Conservation (phyloP, 2,888 invertebrate genomes). For the Volucella zonaria region DNA sequence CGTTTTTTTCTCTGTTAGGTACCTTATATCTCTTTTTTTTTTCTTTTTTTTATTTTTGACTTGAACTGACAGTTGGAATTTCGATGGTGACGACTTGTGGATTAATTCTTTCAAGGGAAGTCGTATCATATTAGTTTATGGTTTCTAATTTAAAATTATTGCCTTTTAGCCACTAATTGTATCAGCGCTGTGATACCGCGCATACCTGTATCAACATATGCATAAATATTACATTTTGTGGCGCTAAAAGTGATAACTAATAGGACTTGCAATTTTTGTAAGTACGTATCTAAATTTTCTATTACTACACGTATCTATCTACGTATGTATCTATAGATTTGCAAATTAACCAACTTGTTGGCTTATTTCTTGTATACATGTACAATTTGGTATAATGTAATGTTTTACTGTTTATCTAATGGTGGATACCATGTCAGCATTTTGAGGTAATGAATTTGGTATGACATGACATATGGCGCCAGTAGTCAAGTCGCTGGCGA, state of each 20-base stretch:
- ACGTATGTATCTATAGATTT: conserved; percentile 13
- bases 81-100: conserved; percentile 54
- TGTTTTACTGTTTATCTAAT: conserved; percentile 46
- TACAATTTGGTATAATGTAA: background rate
- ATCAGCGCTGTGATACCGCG: background rate
- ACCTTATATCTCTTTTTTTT: background rate
- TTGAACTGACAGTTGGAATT: conserved; percentile 67
- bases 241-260: conserved; percentile 42
- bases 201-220: conserved; percentile 13
- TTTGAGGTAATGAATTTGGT: conserved; percentile 53
- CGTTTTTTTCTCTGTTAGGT: conserved; percentile 6
- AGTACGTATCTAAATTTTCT: conserved; percentile 1
- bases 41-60: conserved; percentile 36
- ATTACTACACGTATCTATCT: conserved; percentile 1
- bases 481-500: conserved; percentile 35
- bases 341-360: conserved; percentile 52
- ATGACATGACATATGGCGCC: conserved; percentile 69
- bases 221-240: conserved; percentile 33
- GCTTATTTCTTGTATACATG: conserved; percentile 18
- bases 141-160: conserved; percentile 39
- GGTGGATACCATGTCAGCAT: conserved; percentile 58
- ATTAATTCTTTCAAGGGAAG: conserved; percentile 46
- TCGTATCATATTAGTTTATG: conserved; percentile 46
- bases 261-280: background rate
- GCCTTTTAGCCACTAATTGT: conserved; percentile 40